Evolutionary conservation across 2,888 invertebrate genomes (phyloP), one percentile per base, ranked within the genome.

Genomic region (Drosophila falleni): DNA sequence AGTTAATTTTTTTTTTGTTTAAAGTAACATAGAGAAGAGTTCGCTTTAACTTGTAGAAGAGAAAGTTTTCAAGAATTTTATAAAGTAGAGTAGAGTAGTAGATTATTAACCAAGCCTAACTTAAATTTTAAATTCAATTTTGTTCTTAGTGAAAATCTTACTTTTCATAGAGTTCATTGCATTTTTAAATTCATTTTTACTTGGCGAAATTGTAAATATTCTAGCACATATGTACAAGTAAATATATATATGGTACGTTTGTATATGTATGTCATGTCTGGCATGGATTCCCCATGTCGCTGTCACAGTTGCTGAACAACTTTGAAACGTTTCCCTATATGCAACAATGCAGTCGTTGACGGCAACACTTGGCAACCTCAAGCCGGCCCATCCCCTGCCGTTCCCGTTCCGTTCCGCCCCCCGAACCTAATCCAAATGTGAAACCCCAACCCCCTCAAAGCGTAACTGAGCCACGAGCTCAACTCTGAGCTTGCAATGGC

Each of bases 331-430:
- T 64, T 70, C 37, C 50, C 50, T 31, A 29, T 50, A 50, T 65
- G 49, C 62, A 60, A 59, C 55, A 31, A 44, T 29, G 46, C 50
- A 61, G 54, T 50, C 54, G 74, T 67, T 58, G 49, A 77, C 56
- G 49, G 50, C 61, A 51, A 72, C 74, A 77, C 62, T 59, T 63
- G 42, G 55, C 49, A 39, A 59, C 59, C 49, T 47, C 44, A 33
- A 23, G 19, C 11, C 13, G n/a, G 10, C 39, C 26, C 29, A 8
- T 15, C 4, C 16, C 39, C 9, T 15, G 6, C 15, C 10, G n/a
- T 19, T 13, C 23, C 29, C 29, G 29, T 29, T 5, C 29, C 6
- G 29, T 29, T 1, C 5, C 5, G 29, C 5, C 6, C 2, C 2
- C 35, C 9, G 16, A 37, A 42, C 37, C 46, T 35, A 54, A 46